Evolutionary conservation across 2,888 invertebrate genomes (phyloP).

Genomic region (Abrostola triplasia): DNA sequence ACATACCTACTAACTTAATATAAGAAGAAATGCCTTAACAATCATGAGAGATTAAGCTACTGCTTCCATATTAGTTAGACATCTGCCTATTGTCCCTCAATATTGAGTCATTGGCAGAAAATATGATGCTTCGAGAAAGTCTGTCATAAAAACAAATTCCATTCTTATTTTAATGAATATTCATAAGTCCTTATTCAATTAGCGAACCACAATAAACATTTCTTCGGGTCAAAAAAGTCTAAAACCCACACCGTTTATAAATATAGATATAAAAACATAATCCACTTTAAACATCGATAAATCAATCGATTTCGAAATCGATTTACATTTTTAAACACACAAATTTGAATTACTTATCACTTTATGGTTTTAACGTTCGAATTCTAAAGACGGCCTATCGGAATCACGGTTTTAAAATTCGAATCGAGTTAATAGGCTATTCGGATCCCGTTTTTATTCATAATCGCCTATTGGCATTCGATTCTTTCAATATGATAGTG

Average conservation of each 20-base stretch:
- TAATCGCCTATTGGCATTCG: slow-evolving; percentile 37
- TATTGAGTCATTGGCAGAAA: neutral
- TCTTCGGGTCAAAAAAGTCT: slow-evolving; percentile 1
- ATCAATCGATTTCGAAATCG: slow-evolving; percentile 45
- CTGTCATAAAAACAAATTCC: neutral
- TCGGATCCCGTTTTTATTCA: slow-evolving; percentile 45
- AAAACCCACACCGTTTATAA: slow-evolving; percentile 29
- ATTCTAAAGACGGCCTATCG: slow-evolving; percentile 32
- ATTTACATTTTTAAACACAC: slow-evolving; percentile 49
- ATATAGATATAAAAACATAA: slow-evolving; percentile 43
- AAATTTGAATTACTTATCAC: slow-evolving; percentile 29
- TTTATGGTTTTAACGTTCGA: slow-evolving; percentile 36
- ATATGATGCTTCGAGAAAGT: neutral
- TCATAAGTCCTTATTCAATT: slow-evolving; percentile 41
- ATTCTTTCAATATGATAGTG: slow-evolving; percentile 27
- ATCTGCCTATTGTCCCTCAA: neutral
- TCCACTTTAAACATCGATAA: slow-evolving; percentile 45
- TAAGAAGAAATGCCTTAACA: too few relatives aligned
- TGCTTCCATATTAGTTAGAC: too few relatives aligned
- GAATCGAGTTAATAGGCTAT: slow-evolving; percentile 43
- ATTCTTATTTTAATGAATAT: slow-evolving; percentile 26
- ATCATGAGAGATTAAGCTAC: too few relatives aligned
- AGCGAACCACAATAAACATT: slow-evolving; percentile 15
- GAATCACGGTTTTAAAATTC: slow-evolving; percentile 34
- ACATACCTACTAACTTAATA: too few relatives aligned